A percentile compares a stretch with the other conserved stretches of the same genome.
phyloP scores from a whole-genome alignment of 2,113 vertebrate genomes.

The Nettapus auritus region DNA sequence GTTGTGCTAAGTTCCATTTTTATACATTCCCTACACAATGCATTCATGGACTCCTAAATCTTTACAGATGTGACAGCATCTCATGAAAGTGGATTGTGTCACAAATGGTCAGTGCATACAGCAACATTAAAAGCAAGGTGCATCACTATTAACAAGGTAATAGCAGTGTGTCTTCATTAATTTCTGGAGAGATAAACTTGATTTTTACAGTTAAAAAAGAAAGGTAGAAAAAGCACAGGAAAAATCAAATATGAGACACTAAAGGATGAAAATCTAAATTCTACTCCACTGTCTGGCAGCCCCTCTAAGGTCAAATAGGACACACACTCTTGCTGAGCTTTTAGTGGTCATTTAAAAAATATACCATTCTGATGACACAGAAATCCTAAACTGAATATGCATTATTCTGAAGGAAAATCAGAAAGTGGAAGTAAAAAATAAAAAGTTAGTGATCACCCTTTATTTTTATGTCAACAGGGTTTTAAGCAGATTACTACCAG shows the following conservation, averaged over 20 bases:
- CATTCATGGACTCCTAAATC: neutral
- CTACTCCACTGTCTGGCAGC: neutral
- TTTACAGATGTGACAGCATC: neutral
- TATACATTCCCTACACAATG: neutral
- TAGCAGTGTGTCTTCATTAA: neutral
- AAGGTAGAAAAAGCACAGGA: neutral
- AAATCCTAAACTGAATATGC: neutral
- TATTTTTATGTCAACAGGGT: neutral
- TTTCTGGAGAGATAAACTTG: neutral
- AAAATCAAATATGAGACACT: neutral
- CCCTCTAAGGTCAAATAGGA: neutral
- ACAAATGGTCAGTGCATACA: neutral
- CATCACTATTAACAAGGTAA: neutral
- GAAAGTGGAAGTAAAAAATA: neutral
- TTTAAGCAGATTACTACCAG: neutral
- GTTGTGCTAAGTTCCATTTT: neutral
- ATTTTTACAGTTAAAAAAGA: neutral
- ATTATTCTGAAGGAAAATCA: neutral
- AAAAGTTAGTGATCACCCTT: conserved; percentile 16
- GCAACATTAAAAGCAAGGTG: neutral
- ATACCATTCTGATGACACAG: neutral
- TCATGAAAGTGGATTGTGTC: neutral
- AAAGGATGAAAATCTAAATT: neutral
- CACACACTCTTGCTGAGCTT: conserved; percentile 12
- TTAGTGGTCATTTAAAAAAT: conserved; percentile 13